Conservation (phyloP, 1,140 invertebrate species). For the Akabosia matsudoensis region DNA sequence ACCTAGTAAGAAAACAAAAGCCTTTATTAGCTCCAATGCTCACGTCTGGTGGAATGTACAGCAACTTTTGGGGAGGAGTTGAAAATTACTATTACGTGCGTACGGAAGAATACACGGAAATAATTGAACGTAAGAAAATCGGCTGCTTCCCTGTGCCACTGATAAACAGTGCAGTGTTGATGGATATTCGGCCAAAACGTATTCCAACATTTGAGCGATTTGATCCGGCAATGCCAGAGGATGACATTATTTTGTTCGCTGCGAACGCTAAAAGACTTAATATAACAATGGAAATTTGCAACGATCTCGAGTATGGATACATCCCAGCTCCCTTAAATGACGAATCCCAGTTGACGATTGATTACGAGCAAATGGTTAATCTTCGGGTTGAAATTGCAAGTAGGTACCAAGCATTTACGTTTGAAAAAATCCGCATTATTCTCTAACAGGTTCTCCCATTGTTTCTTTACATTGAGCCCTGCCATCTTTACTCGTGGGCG, state of each 20-base stretch:
- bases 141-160: constrained; percentile 86
- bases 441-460: background rate
- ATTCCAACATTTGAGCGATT: constrained; percentile 64
- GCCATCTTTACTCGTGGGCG: too few species aligned
- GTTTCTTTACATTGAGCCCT: background rate
- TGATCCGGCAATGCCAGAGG: constrained; percentile 58
- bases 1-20: constrained; percentile 65
- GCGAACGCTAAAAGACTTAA: constrained; percentile 70
- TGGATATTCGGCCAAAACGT: constrained; percentile 65
- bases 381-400: constrained; percentile 71
- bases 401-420: constrained; percentile 49
- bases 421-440: background rate
- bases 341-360: constrained; percentile 61
- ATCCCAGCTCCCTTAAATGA: constrained; percentile 75
- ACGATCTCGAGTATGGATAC: constrained; percentile 77
- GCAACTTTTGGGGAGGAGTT: constrained; percentile 96
- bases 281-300: constrained; percentile 73
- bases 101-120: constrained; percentile 80
- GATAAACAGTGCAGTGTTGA: constrained; percentile 83
- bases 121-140: constrained; percentile 66
- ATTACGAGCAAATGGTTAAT: constrained; percentile 71
- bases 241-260: constrained; percentile 95
- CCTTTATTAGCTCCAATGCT: constrained; percentile 78
- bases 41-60: constrained; percentile 79
- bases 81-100: constrained; percentile 76